Conservation (phyloP, 2,113 vertebrate genomes). For the Furnarius figulus region DNA sequence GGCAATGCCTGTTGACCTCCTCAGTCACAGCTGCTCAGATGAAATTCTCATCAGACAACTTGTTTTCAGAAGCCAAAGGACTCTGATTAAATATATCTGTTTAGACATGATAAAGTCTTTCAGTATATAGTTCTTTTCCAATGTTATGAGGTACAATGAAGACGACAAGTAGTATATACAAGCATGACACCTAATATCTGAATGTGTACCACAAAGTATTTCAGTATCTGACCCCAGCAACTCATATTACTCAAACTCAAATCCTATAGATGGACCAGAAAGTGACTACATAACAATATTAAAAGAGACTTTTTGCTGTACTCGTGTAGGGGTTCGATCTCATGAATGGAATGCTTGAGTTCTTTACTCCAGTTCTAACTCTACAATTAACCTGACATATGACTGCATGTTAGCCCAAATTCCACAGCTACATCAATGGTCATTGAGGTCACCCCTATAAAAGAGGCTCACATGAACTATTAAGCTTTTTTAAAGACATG, state of each 20-base stretch:
- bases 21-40: slow-evolving; percentile 80
- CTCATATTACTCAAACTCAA: background rate
- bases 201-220: background rate
- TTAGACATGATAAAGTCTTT: slow-evolving; percentile 70
- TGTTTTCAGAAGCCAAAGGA: slow-evolving; percentile 78
- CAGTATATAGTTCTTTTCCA: slow-evolving; percentile 60
- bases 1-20: slow-evolving; percentile 82
- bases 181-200: slow-evolving; percentile 19
- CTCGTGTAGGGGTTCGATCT: fast-evolving
- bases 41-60: slow-evolving; percentile 83
- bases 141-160: slow-evolving; percentile 28
- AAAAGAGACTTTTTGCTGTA: background rate
- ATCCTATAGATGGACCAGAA: background rate
- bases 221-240: slow-evolving; percentile 7
- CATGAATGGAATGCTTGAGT: background rate
- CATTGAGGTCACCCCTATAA: background rate
- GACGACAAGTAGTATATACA: background rate
- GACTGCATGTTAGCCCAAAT: background rate
- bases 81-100: slow-evolving; percentile 78
- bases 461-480: background rate
- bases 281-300: background rate
- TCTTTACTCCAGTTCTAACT: background rate
- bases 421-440: background rate
- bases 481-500: background rate
- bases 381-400: background rate